A percentile compares a stretch with the other conserved stretches of the same genome.
phyloP scores from a whole-genome alignment of 2,888 invertebrate species.

The Heliconius hortense region DNA sequence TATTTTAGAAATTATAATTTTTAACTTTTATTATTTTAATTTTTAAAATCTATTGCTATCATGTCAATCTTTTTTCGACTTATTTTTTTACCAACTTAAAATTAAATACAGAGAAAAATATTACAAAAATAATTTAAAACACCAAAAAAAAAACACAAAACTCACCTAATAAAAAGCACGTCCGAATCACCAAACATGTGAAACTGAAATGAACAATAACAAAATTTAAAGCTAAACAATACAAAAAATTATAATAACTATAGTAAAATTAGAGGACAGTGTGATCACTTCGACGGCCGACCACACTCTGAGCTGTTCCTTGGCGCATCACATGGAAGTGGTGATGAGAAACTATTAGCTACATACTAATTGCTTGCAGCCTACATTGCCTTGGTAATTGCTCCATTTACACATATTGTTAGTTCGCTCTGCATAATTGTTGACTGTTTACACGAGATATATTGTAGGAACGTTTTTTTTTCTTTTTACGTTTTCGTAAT shows the following conservation, averaged over 20 bases:
- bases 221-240: slow-evolving; percentile 1
- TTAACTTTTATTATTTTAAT: no score
- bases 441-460: slow-evolving; percentile 70
- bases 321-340: slow-evolving; percentile 64
- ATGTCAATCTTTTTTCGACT: no score
- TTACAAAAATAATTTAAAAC: not conserved
- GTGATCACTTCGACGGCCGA: slow-evolving; percentile 66
- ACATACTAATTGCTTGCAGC: slow-evolving; percentile 78
- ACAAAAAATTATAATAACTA: slow-evolving; percentile 33
- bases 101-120: not conserved
- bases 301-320: slow-evolving; percentile 68
- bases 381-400: slow-evolving; percentile 80
- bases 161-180: slow-evolving; percentile 1
- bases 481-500: not conserved
- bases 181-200: not conserved
- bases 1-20: no score
- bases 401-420: slow-evolving; percentile 81
- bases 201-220: slow-evolving; percentile 14
- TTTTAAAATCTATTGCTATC: no score
- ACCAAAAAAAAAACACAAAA: not conserved
- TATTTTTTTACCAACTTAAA: no score
- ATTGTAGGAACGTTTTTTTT: slow-evolving; percentile 50
- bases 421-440: slow-evolving; percentile 77
- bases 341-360: slow-evolving; percentile 80
- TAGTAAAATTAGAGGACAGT: slow-evolving; percentile 40